Conservation (phyloP, 2,797 vertebrate species). For the Muraenolepis orangiensis region DNA sequence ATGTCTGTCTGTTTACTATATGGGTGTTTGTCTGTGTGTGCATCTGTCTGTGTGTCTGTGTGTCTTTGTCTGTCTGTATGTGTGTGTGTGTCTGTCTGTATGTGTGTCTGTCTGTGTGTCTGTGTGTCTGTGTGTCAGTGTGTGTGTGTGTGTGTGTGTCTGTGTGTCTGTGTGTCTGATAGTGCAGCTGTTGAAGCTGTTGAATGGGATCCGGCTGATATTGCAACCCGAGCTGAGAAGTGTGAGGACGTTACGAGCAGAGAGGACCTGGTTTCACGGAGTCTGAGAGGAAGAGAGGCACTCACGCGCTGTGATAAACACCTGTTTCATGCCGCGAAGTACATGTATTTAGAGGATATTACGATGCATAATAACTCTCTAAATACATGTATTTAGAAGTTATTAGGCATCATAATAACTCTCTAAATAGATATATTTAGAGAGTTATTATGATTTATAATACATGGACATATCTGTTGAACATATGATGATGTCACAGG, state of each 20-base stretch:
- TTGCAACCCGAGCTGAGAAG: conserved; percentile 60
- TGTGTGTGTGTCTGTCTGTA: not conserved
- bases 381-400: too few species aligned
- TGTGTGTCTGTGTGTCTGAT: conserved; percentile 30
- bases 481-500: not conserved
- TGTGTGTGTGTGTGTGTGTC: conserved; percentile 28
- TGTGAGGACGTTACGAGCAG: conserved; percentile 55
- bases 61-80: conserved; percentile 27
- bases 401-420: too few species aligned
- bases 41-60: conserved; percentile 15
- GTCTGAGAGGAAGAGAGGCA: conserved; percentile 14
- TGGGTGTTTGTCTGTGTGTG: not conserved
- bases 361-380: too few species aligned
- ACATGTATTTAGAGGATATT: too few species aligned
- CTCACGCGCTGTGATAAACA: too few species aligned
- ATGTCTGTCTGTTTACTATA: not conserved
- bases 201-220: conserved; percentile 55
- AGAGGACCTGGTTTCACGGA: conserved; percentile 41
- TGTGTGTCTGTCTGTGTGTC: not conserved
- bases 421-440: too few species aligned
- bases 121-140: conserved; percentile 15
- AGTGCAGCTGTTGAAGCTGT: conserved; percentile 59
- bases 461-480: too few species aligned
- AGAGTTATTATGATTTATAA: too few species aligned
- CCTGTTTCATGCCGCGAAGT: too few species aligned